Conservation (phyloP, 37 sponge, comb jelly and placozoan genomes). For the Diacarnus erythraeanus region DNA sequence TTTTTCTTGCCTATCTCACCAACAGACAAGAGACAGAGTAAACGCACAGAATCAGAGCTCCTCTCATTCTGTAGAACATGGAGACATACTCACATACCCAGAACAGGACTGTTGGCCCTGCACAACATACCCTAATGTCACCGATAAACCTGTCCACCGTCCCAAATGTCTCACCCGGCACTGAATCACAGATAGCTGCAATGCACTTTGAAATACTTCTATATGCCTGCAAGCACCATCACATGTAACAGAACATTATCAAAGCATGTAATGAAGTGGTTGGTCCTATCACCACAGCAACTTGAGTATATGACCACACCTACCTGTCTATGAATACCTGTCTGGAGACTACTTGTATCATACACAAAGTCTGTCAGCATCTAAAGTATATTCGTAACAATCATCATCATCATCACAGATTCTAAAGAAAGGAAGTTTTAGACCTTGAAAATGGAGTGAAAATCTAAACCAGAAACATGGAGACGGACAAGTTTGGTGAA, state of each 20-base stretch:
- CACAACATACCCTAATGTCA: constrained; percentile 63
- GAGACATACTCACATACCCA: neutral
- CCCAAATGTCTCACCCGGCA: constrained; percentile 43
- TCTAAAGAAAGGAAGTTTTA: neutral
- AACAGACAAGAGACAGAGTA: constrained; percentile 82
- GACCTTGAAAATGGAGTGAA: constrained; percentile 41
- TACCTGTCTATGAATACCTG: constrained; percentile 66
- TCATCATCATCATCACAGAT: too few species aligned
- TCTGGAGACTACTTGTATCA: constrained; percentile 8
- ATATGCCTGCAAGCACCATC: constrained; percentile 59
- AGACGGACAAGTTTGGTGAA: constrained; percentile 67
- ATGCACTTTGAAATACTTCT: constrained; percentile 85
- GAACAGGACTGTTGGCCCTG: neutral
- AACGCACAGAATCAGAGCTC: constrained; percentile 65
- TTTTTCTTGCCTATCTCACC: constrained; percentile 93
- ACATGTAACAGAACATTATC: too few species aligned
- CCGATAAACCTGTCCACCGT: constrained; percentile 67
- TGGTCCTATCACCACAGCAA: too few species aligned
- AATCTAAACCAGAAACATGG: constrained; percentile 47
- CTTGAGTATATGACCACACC: neutral
- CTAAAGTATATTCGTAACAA: too few species aligned
- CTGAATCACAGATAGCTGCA: constrained; percentile 68
- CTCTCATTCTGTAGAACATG: constrained; percentile 29
- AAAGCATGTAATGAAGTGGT: too few species aligned
- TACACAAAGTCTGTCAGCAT: constrained; percentile 64